These are phyloP conservation scores for Hippocampus kuda DNA, from an alignment of 2,797 vertebrate species.

Conservation along the genomic window DNA sequence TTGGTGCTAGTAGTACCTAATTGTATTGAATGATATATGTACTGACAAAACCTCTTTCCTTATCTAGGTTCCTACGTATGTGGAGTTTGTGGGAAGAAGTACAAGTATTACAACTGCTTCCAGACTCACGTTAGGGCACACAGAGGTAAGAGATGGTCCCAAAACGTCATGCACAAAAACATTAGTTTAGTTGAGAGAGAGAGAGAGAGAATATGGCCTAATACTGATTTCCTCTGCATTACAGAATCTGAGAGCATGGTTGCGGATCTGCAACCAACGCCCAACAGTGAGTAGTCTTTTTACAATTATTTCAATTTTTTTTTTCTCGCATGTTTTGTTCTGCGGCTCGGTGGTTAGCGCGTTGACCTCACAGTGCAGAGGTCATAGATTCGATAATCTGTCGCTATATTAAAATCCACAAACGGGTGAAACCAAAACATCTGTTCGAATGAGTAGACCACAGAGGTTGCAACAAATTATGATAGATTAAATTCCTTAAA, in stretches of 20 bases:
- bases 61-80: constrained; percentile 90
- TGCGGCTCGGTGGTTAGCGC: no score
- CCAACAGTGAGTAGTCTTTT: constrained; percentile 79
- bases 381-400: no score
- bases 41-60: constrained; percentile 37
- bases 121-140: constrained; percentile 97
- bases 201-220: background rate
- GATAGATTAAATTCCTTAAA: constrained; percentile 34
- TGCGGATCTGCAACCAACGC: constrained; percentile 72
- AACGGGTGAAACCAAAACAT: constrained; percentile 16
- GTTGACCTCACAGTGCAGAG: no score
- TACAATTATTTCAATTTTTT: no score
- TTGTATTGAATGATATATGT: background rate
- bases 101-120: constrained; percentile 99
- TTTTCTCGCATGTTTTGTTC: no score
- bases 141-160: constrained; percentile 74
- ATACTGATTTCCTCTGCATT: constrained; percentile 10
- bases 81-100: constrained; percentile 95
- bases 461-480: constrained; percentile 18
- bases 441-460: constrained; percentile 37
- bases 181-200: background rate
- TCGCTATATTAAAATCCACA: constrained; percentile 7
- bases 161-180: background rate
- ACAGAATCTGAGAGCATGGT: constrained; percentile 85
- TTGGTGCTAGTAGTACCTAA: background rate